These are phyloP conservation scores for Neelides sp. DNA, from an alignment of 1,140 invertebrate genomes.

Conservation along the genomic window DNA sequence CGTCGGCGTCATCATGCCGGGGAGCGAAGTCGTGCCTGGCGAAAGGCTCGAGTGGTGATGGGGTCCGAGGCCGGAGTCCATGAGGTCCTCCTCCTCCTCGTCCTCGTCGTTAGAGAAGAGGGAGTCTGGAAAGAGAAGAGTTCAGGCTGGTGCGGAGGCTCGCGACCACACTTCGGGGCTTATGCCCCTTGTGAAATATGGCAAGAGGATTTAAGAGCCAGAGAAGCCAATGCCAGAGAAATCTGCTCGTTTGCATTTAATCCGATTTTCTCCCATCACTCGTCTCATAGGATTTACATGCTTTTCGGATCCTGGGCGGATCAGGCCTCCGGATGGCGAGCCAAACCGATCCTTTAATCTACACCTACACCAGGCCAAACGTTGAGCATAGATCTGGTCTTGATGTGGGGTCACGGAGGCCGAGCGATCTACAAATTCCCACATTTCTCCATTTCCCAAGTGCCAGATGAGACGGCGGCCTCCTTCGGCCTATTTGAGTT, in stretches of 20 bases:
- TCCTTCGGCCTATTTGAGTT: too few species aligned
- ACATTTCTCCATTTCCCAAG: too few species aligned
- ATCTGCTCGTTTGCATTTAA: conserved; percentile 30
- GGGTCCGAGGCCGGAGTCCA: conserved; percentile 24
- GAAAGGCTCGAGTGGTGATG: conserved; percentile 26
- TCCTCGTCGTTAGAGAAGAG: conserved; percentile 32
- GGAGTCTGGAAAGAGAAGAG: conserved; percentile 21
- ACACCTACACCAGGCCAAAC: too few species aligned
- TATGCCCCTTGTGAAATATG: conserved; percentile 2
- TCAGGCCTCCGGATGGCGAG: conserved; percentile 16
- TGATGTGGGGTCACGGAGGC: too few species aligned
- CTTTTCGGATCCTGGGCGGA: conserved; percentile 20
- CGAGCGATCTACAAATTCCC: too few species aligned
- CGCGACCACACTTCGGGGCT: background rate
- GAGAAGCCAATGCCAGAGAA: conserved; percentile 16
- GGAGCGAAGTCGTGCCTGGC: conserved; percentile 26
- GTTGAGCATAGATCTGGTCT: too few species aligned
- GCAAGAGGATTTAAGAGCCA: conserved; percentile 17
- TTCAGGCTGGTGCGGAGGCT: too few species aligned
- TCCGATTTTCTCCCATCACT: conserved; percentile 23
- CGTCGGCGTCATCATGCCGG: conserved; percentile 22
- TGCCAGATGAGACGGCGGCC: too few species aligned
- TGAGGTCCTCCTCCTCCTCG: conserved; percentile 30
- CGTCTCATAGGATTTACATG: conserved; percentile 20
- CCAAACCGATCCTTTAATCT: too few species aligned